Conservation (phyloP, 2,888 invertebrate species). For the Andrena trimmerana region DNA sequence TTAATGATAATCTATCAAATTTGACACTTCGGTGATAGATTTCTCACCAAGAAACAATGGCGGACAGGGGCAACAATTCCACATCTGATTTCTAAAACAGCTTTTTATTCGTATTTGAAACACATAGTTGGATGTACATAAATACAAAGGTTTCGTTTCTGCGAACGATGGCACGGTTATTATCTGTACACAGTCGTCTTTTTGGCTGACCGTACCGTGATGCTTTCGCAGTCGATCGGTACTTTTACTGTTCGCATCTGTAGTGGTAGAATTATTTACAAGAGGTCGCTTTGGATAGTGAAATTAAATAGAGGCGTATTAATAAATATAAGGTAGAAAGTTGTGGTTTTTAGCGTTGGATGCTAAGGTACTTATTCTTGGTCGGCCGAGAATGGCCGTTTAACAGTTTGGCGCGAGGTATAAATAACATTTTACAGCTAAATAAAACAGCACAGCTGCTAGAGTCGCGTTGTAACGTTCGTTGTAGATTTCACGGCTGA, state of each 20-base stretch:
- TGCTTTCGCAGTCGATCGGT: neutral
- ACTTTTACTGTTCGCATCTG: neutral
- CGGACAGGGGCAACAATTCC: neutral
- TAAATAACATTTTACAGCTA: neutral
- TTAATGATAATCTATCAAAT: too few relatives aligned
- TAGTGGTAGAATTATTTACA: constrained; percentile 20
- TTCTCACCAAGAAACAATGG: neutral
- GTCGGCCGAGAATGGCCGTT: neutral
- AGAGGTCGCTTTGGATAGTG: neutral
- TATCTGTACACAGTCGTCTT: constrained; percentile 3
- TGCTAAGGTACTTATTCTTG: neutral
- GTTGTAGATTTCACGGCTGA: neutral
- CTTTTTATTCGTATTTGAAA: constrained; percentile 6
- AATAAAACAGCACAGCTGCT: neutral
- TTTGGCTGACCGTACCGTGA: neutral
- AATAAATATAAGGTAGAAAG: constrained; percentile 11
- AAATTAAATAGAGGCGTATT: constrained; percentile 15
- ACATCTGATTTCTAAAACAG: neutral
- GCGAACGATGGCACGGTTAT: constrained; percentile 40
- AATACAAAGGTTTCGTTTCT: neutral
- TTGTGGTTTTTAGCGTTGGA: neutral
- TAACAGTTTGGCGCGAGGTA: constrained; percentile 1
- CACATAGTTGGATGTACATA: neutral
- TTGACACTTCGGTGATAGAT: neutral
- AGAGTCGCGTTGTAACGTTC: neutral